Percentiles rank a stretch among this genome's conserved stretches.
These are phyloP conservation scores for Gadus macrocephalus DNA, from an alignment of 2,113 vertebrate species.

Conservation along the genomic window DNA sequence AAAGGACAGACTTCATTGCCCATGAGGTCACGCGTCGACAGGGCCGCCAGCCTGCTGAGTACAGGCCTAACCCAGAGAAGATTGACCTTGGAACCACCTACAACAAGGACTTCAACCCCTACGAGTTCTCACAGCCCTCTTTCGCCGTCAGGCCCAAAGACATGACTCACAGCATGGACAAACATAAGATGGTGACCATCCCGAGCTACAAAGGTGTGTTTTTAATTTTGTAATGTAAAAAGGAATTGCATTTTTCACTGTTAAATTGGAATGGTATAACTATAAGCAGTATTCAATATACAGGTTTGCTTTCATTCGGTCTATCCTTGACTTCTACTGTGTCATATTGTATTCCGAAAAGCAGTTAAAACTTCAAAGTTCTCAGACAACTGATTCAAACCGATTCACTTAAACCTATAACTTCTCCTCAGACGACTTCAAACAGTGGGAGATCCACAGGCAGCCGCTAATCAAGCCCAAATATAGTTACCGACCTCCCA, in stretches of 20 bases:
- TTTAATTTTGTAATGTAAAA: too few relatives aligned
- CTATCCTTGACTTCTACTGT: too few relatives aligned
- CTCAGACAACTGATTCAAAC: not conserved
- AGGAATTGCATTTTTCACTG: too few relatives aligned
- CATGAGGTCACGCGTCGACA: slow-evolving; percentile 63
- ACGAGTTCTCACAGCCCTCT: slow-evolving; percentile 66
- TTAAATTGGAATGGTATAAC: too few relatives aligned
- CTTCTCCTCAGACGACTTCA: slow-evolving; percentile 75
- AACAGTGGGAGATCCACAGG: slow-evolving; percentile 69
- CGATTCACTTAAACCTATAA: not conserved
- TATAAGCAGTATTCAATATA: too few relatives aligned
- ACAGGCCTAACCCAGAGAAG: slow-evolving; percentile 65
- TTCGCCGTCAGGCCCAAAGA: slow-evolving; percentile 65
- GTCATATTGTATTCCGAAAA: too few relatives aligned
- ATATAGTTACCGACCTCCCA: slow-evolving; percentile 63
- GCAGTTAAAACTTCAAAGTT: too few relatives aligned
- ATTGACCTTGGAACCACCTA: slow-evolving; percentile 79
- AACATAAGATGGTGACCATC: slow-evolving; percentile 73
- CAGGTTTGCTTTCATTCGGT: too few relatives aligned
- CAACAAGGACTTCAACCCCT: slow-evolving; percentile 70
- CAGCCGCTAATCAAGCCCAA: slow-evolving; percentile 66
- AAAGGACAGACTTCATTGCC: slow-evolving; percentile 78
- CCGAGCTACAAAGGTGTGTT: slow-evolving; percentile 82
- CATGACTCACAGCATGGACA: slow-evolving; percentile 39
- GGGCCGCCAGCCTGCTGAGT: slow-evolving; percentile 52